These are phyloP conservation scores for Celastrina argiolus DNA, from an alignment of 2,888 invertebrate species.

Conservation along the genomic window DNA sequence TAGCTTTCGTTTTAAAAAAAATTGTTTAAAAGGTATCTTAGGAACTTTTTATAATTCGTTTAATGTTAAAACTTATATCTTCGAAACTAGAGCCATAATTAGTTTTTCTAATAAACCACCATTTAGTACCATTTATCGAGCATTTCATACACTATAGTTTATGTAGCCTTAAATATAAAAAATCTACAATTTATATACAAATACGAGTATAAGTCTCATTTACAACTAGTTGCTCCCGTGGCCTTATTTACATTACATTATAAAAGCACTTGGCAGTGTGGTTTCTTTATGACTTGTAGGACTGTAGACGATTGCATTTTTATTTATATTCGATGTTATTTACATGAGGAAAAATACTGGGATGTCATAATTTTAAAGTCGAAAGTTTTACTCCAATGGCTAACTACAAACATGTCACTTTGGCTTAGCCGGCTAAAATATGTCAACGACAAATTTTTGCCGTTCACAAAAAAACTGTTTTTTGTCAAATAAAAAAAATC, in stretches of 20 bases:
- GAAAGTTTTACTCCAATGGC: no score
- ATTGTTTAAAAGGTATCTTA: neutral
- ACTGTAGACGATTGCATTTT: neutral
- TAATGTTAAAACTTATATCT: neutral
- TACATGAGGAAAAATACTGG: neutral
- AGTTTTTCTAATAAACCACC: neutral
- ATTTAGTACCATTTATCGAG: neutral
- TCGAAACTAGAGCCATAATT: neutral
- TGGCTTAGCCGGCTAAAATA: no score
- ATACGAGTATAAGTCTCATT: slow-evolving; percentile 23
- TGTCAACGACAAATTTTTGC: no score
- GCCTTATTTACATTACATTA: slow-evolving; percentile 41
- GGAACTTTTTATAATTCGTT: neutral
- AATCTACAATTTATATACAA: slow-evolving; percentile 25
- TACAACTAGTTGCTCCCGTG: slow-evolving; percentile 51
- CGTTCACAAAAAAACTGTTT: no score
- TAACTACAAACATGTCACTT: no score
- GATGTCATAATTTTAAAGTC: no score
- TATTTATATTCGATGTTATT: no score
- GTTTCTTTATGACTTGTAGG: slow-evolving; percentile 32
- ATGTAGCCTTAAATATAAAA: slow-evolving; percentile 26
- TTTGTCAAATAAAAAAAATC: neutral
- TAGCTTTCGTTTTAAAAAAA: neutral
- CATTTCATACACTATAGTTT: neutral
- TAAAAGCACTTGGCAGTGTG: slow-evolving; percentile 54